A percentile compares a stretch with the other conserved stretches of the same genome.
phyloP scores from a whole-genome alignment of 2,113 vertebrate species.

The Sinosuthora webbiana region DNA sequence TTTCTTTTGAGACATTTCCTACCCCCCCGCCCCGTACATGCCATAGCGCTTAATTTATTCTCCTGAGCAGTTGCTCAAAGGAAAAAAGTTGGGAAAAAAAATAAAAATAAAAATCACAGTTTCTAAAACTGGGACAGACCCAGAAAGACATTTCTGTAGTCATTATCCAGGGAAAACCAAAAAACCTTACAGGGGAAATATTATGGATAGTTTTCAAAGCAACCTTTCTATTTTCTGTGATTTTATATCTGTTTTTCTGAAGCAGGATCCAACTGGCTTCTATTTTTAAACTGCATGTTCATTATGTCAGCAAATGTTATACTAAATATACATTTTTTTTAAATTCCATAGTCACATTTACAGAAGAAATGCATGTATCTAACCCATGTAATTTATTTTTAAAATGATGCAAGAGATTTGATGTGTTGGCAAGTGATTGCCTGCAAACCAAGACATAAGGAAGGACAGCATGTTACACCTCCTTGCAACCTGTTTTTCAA shows the following conservation, averaged over 20 bases:
- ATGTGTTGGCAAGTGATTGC: not conserved
- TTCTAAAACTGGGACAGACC: slow-evolving; percentile 48
- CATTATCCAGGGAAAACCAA: not conserved
- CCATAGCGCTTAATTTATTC: slow-evolving; percentile 34
- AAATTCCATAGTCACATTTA: not conserved
- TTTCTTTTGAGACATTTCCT: slow-evolving; percentile 17
- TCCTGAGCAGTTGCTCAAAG: slow-evolving; percentile 54
- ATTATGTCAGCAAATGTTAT: not conserved
- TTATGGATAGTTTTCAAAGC: not conserved
- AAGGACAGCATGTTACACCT: not conserved
- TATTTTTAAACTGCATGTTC: slow-evolving; percentile 5
- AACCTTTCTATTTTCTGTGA: not conserved
- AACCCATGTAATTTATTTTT: not conserved
- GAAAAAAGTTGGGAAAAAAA: not conserved
- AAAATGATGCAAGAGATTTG: not conserved
- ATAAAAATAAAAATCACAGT: not conserved
- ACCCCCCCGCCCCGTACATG: not conserved
- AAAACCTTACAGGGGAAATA: not conserved
- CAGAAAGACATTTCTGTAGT: not conserved
- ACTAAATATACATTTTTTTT: not conserved
- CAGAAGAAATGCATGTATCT: not conserved
- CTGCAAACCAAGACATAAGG: not conserved
- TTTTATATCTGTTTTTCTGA: not conserved
- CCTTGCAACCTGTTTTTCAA: not conserved
- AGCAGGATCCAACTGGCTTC: not conserved